Evolutionary conservation across 2,888 invertebrate species (phyloP).

Genomic region (Myathropa florea): DNA sequence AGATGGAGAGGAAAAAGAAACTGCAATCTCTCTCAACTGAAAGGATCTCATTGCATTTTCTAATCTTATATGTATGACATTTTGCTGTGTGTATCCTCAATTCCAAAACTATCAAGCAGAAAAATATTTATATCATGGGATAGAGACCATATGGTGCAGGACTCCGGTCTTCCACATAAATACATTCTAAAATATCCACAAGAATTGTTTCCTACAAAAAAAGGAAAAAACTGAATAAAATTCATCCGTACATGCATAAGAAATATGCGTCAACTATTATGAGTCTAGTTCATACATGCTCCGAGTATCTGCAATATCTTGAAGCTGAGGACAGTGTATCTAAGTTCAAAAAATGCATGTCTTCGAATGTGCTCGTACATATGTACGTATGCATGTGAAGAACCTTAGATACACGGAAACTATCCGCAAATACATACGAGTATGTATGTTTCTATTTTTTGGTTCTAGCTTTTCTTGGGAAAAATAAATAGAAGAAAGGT

Average conservation of each 20-base stretch:
- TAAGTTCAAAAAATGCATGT: constrained; percentile 53
- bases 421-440: constrained; percentile 56
- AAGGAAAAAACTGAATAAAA: not conserved
- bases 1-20: not conserved
- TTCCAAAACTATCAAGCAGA: constrained; percentile 16
- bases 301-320: constrained; percentile 33
- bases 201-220: not conserved
- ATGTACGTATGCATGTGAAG: constrained; percentile 8
- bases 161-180: constrained; percentile 1
- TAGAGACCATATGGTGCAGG: constrained; percentile 53
- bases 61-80: constrained; percentile 31
- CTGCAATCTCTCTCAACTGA: constrained; percentile 2
- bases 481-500: constrained; percentile 26
- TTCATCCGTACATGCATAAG: constrained; percentile 2
- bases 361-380: constrained; percentile 46
- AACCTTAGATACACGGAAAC: constrained; percentile 46
- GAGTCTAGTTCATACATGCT: not conserved
- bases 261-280: constrained; percentile 43
- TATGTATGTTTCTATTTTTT: not conserved
- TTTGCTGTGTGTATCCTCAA: constrained; percentile 12
- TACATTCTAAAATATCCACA: not conserved
- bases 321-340: constrained; percentile 36
- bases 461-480: constrained; percentile 10
- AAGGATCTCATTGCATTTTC: constrained; percentile 30
- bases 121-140: constrained; percentile 24